A percentile compares a stretch with the other conserved stretches of the same genome.
Conservation (phyloP, 2,888 invertebrate species). For the Hololepta plana region DNA sequence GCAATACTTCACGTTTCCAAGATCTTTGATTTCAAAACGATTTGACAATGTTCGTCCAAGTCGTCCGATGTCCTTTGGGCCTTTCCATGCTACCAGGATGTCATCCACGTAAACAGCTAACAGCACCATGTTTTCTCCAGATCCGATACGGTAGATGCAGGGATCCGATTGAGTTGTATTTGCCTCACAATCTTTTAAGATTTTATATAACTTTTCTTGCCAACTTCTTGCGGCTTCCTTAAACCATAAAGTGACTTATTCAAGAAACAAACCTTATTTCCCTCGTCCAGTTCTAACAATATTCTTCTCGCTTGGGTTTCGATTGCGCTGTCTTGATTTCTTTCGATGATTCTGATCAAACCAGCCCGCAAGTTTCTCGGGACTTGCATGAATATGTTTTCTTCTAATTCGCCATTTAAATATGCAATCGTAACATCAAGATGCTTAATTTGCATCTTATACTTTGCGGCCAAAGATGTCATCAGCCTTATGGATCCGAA, state of each 20-base stretch:
- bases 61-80: conserved; percentile 5
- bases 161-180: too few relatives aligned
- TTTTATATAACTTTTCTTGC: too few relatives aligned
- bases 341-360: too few relatives aligned
- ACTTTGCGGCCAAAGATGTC: conserved; percentile 4
- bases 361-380: too few relatives aligned
- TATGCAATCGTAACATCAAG: conserved; percentile 7
- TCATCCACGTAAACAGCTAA: conserved; percentile 15
- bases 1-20: conserved; percentile 11
- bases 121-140: conserved; percentile 8
- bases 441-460: conserved; percentile 6
- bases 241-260: too few relatives aligned
- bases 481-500: conserved; percentile 4
- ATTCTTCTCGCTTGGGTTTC: too few relatives aligned
- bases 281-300: too few relatives aligned
- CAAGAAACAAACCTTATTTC: too few relatives aligned
- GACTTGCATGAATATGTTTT: conserved; percentile 3
- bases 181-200: too few relatives aligned
- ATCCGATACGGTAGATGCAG: conserved; percentile 10
- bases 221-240: too few relatives aligned
- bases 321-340: too few relatives aligned
- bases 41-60: conserved; percentile 7
- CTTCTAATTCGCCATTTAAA: conserved; percentile 7
- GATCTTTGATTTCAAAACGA: conserved; percentile 7
- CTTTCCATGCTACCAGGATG: conserved; percentile 11